Percentiles rank a stretch among this genome's conserved stretches.
phyloP scores from a whole-genome alignment of 2,113 vertebrate genomes.

The Neodon shergylaensis region DNA sequence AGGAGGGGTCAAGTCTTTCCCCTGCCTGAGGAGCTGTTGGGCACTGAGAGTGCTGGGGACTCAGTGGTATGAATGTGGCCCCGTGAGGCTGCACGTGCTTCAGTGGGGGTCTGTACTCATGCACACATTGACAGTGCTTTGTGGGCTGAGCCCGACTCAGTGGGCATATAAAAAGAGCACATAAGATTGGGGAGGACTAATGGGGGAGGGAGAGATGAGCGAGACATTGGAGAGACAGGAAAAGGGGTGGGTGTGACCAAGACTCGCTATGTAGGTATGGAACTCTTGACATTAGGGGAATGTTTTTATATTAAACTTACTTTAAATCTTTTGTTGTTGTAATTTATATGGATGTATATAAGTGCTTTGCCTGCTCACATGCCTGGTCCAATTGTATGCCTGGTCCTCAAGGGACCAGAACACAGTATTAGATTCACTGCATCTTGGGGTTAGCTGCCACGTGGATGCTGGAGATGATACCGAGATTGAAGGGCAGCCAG shows the following conservation, averaged over 20 bases:
- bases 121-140: no score
- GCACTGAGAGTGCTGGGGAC: not conserved
- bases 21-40: not conserved
- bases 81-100: not conserved
- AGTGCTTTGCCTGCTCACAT: not conserved
- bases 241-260: not conserved
- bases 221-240: not conserved
- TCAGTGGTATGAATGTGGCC: not conserved
- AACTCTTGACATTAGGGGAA: not conserved
- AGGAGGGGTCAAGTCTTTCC: not conserved
- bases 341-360: not conserved
- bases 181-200: not conserved
- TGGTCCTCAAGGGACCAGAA: not conserved
- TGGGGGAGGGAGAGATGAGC: not conserved
- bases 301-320: not conserved
- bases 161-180: not conserved
- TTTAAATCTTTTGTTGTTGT: not conserved
- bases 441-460: not conserved
- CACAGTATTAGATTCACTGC: not conserved
- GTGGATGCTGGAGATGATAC: not conserved
- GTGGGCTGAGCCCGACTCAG: not conserved
- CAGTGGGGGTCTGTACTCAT: not conserved
- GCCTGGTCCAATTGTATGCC: not conserved
- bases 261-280: not conserved
- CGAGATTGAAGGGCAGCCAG: not conserved